Base-by-base conservation (phyloP, 23 tunicate genomes). In the Diplosoma virens region DNA sequence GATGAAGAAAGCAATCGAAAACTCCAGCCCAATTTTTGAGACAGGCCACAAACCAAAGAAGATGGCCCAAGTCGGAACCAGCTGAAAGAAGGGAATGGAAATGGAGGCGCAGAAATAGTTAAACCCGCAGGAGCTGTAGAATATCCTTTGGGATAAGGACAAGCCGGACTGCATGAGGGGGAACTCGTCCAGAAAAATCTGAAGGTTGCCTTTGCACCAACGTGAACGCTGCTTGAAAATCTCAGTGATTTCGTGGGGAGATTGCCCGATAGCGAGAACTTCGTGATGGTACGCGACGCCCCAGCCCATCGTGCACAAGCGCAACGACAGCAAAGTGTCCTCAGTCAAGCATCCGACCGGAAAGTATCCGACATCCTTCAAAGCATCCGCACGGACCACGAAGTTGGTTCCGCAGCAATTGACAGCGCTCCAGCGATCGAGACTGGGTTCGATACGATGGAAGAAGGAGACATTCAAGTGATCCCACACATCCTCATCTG, bases 21-120 rank as follows among this genome's bases (percentile, higher is more conserved):
- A 87, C 83, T 87, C 95, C 3, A 94, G 47, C 46, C 98, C 98
- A 61, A 94, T 94, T 37, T 83, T 58, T 16, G 98, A 94, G 28
- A 94, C 98, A 47, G 95, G 98, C 98, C 98, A 94, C 69, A 93
- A 75, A 73, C 98, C 98, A 48, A 94, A 93, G 80, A 93, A 93
- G 33, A 93, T 87, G 71, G 98, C 98, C 98, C 94, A 93, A 0
- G 94, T 74, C 0, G 98, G 98, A 47, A 93, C 94, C 33, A 94
- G 98, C 81, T 94, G 98, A 76, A 82, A 94, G 59, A 94, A 88
- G 20, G 98, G 98, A 73, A 88, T 94, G 3, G 98, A 88, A 37
- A 94, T 80, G 1, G 98, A 82, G 47, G 95, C 98, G 52, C 86
- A 82, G 68, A 94, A 94, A 45, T 94, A 94, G 77, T 87, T 94